phyloP scores from a whole-genome alignment of 2,113 vertebrate genomes.

The Thamnophis sirtalis region DNA sequence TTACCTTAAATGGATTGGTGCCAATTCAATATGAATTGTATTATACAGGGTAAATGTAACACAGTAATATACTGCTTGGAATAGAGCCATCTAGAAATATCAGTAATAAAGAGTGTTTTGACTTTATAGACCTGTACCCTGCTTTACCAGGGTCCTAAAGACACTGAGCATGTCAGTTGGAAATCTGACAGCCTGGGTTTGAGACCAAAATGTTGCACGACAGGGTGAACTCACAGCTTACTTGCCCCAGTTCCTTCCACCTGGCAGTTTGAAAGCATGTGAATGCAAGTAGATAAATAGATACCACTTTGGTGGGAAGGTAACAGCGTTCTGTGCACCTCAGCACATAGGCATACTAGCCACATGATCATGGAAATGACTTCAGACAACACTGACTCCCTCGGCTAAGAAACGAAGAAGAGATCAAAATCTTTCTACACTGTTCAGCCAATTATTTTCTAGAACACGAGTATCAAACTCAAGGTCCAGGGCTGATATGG shows the following conservation, averaged over 20 bases:
- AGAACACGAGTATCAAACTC: not conserved
- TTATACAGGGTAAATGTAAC: not conserved
- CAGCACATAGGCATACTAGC: not conserved
- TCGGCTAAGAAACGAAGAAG: not conserved
- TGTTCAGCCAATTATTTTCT: not conserved
- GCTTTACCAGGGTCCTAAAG: not conserved
- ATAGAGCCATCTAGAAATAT: not conserved
- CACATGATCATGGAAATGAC: not conserved
- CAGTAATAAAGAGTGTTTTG: not conserved
- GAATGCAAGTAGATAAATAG: not conserved
- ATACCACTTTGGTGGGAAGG: not conserved
- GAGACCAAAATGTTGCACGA: not conserved
- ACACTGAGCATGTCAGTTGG: not conserved
- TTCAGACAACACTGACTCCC: not conserved
- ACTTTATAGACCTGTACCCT: not conserved
- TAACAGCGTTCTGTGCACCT: not conserved
- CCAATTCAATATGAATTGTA: not conserved
- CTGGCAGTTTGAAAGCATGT: not conserved
- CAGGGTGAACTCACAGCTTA: not conserved
- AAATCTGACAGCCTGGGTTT: not conserved
- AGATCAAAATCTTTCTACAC: not conserved
- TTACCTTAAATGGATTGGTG: constrained; percentile 14
- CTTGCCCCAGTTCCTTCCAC: not conserved
- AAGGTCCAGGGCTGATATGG: no score
- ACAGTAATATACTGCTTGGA: not conserved